phyloP scores from a whole-genome alignment of 1,140 invertebrate genomes.

The Trichonephila clavata region DNA sequence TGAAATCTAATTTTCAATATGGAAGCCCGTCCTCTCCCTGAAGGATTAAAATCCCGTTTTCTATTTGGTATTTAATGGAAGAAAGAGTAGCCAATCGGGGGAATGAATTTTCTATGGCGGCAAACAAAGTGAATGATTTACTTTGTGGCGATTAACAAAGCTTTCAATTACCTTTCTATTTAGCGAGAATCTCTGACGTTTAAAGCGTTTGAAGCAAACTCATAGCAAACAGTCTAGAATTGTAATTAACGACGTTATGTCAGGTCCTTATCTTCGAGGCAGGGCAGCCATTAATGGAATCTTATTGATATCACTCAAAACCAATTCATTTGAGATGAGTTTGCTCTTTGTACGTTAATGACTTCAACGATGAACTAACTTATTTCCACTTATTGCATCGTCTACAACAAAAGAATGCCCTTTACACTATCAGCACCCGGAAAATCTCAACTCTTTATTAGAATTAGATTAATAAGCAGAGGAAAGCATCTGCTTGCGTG shows the following conservation, averaged over 20 bases:
- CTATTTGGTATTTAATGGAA: slow-evolving; percentile 38
- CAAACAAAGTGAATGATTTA: slow-evolving; percentile 71
- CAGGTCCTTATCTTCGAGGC: slow-evolving; percentile 19
- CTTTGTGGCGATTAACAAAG: slow-evolving; percentile 65
- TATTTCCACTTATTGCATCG: slow-evolving; percentile 8
- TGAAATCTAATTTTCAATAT: slow-evolving; percentile 37
- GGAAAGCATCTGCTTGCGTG: background rate
- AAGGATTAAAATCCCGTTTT: slow-evolving; percentile 53
- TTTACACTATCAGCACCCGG: background rate
- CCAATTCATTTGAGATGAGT: slow-evolving; percentile 52
- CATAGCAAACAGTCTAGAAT: slow-evolving; percentile 44
- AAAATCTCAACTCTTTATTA: slow-evolving; percentile 23
- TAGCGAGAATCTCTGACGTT: slow-evolving; percentile 56
- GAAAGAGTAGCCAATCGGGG: slow-evolving; percentile 37
- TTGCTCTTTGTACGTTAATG: slow-evolving; percentile 62
- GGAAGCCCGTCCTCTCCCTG: background rate
- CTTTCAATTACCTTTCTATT: slow-evolving; percentile 73
- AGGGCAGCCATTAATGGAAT: slow-evolving; percentile 58
- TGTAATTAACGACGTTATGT: slow-evolving; percentile 64
- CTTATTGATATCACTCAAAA: slow-evolving; percentile 69
- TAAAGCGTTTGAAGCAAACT: slow-evolving; percentile 46
- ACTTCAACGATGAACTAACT: slow-evolving; percentile 36
- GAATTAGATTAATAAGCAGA: background rate
- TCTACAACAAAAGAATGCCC: background rate
- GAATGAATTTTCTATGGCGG: slow-evolving; percentile 44